Conservation (phyloP, 2,797 vertebrate species). For the Phrynocephalus guinanensis region DNA sequence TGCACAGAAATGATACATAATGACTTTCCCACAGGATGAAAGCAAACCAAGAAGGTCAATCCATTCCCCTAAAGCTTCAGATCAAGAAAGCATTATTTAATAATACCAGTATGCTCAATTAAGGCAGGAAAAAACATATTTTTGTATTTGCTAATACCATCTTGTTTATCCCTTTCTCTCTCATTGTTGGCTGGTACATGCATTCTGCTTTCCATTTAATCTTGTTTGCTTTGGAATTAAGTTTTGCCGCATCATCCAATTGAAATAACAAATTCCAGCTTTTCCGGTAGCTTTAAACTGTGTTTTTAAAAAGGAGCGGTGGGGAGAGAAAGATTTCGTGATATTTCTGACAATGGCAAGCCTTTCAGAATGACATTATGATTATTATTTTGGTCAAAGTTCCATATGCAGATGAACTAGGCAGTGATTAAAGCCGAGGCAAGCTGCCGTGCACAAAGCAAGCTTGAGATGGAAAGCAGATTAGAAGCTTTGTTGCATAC, state of each 20-base stretch:
- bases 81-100: conserved; percentile 18
- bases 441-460: not conserved
- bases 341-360: not conserved
- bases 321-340: not conserved
- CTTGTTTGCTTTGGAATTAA: accelerated
- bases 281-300: not conserved
- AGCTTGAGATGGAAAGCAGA: not conserved
- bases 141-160: conserved; percentile 27
- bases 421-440: not conserved
- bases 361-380: not conserved
- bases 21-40: not conserved
- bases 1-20: too few species aligned
- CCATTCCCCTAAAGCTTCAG: not conserved
- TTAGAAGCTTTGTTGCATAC: not conserved
- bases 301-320: not conserved
- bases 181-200: not conserved
- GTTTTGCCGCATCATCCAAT: not conserved
- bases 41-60: not conserved
- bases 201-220: not conserved
- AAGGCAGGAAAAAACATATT: not conserved
- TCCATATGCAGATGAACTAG: not conserved
- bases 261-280: conserved; percentile 23
- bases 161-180: not conserved
- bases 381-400: conserved; percentile 13
- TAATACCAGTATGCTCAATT: conserved; percentile 35